A percentile compares a stretch with the other conserved stretches of the same genome.
These are phyloP conservation scores for Sarcophaga bullata DNA, from an alignment of 1,140 invertebrate genomes.

Conservation along the genomic window DNA sequence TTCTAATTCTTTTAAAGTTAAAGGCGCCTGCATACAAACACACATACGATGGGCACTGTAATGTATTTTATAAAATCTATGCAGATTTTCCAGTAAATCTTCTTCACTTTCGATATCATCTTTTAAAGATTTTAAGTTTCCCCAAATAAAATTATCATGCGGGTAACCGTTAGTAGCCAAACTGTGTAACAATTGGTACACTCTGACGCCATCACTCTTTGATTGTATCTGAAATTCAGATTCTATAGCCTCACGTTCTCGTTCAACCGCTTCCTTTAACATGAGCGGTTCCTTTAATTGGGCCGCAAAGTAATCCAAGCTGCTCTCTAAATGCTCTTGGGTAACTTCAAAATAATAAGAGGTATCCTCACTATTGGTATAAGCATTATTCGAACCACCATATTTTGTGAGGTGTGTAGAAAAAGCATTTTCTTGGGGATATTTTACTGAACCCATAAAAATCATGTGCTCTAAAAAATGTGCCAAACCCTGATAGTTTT, in stretches of 20 bases:
- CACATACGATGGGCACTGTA: conserved; percentile 93
- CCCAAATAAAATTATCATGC: conserved; percentile 86
- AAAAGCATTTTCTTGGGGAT: conserved; percentile 87
- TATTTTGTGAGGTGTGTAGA: conserved; percentile 83
- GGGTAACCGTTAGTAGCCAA: conserved; percentile 77
- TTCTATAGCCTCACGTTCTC: conserved; percentile 92
- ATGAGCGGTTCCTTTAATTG: conserved; percentile 91
- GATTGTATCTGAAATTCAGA: conserved; percentile 70
- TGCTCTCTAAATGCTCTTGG: conserved; percentile 77
- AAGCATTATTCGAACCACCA: conserved; percentile 86
- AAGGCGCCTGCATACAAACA: conserved; percentile 81
- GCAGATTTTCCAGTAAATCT: conserved; percentile 73
- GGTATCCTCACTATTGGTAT: conserved; percentile 85
- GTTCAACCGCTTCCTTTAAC: conserved; percentile 84
- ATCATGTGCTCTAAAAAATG: conserved; percentile 98
- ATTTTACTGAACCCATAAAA: conserved; percentile 91
- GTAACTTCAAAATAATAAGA: conserved; percentile 90
- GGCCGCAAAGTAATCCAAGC: conserved; percentile 88
- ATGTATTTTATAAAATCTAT: conserved; percentile 82
- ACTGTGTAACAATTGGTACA: conserved; percentile 77
- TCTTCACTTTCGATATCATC: conserved; percentile 73
- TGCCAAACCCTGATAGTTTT: conserved; percentile 84
- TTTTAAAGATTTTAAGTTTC: conserved; percentile 80
- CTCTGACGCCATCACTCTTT: conserved; percentile 56
- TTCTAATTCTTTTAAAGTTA: conserved; percentile 80